Evolutionary conservation across 2,113 vertebrate genomes (phyloP), one percentile per base, ranked within the genome.

Genomic region (Callipepla squamata): DNA sequence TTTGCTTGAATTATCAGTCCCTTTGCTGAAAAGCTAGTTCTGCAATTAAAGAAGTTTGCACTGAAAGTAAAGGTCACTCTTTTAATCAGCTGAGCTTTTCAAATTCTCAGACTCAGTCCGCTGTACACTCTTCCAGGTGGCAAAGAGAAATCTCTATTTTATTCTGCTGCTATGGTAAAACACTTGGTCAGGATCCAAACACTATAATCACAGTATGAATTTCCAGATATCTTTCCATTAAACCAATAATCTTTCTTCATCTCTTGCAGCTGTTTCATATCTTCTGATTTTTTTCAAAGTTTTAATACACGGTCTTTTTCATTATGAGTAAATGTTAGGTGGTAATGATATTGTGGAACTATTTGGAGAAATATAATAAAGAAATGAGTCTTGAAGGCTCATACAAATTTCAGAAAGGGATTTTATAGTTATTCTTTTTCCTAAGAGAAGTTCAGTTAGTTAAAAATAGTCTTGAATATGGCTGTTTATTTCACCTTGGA

Each of bases 401-500:
- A 38, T 44, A 7, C 28, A 48, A 25, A 48, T 85, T 82, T 91
- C 81, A 80, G 58, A 75, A 76, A 21, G 30, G 26, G 8, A 38
- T 59, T 85, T 80, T 94, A 28, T n/a, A 62, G 58, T 73, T 65
- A 55, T 22, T 91, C 26, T 38, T 70, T 66, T 93, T 69, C 55
- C 53, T 87, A 63, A 42, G 68, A 80, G 59, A 67, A 67, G 48
- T 80, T 75, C 75, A 40, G 87, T 79, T 85, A 34, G 32, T 90
- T 95, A 68, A 76, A 85, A 91, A 53, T 90, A 85, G 51, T 78
- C 47, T 70, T 85, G 66, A 75, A 73, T 55, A 47, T 1, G 7
- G 20, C 76, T 80, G 16, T 66, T 85, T 85, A 63, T 93, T 95
- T 96, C 68, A 88, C 72, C 68, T 85, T 90, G 47, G 57, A 90